phyloP scores from a whole-genome alignment of 1,140 invertebrate genomes.

The Panagrolaimus sp. region DNA sequence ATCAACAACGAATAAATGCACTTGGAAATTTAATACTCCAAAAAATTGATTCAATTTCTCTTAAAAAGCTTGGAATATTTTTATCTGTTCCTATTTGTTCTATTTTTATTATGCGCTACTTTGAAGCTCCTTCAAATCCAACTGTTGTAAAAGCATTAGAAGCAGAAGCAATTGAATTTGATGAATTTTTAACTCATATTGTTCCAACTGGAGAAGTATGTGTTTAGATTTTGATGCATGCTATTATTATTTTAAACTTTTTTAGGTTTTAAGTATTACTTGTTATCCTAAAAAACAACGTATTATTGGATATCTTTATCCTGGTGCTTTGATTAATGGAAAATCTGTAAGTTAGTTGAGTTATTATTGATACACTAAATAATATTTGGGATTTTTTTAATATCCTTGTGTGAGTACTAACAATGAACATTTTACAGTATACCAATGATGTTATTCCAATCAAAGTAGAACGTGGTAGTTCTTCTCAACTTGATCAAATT shows the following conservation, averaged over 20 bases:
- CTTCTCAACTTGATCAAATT: slow-evolving; percentile 7
- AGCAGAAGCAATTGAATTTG: neutral
- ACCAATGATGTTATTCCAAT: neutral
- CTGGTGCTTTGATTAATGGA: neutral
- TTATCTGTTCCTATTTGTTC: neutral
- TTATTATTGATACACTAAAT: no score
- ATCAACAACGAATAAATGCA: no score
- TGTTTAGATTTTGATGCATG: neutral
- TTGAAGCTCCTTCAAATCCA: neutral
- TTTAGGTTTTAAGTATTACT: neutral
- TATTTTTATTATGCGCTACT: neutral
- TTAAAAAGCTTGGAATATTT: slow-evolving; percentile 7
- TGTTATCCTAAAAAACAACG: neutral
- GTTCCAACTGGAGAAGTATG: neutral
- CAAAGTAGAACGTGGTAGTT: neutral
- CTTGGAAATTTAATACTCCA: neutral
- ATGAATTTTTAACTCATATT: neutral
- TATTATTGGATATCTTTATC: neutral
- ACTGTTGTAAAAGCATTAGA: neutral
- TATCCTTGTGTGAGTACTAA: no score
- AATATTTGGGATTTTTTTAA: no score
- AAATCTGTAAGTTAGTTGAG: neutral
- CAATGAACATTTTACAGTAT: neutral
- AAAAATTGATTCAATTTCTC: neutral
- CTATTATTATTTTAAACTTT: neutral